Conservation (phyloP, 37 sponge, comb jelly and placozoan genomes). For the Haliclona indistincta region DNA sequence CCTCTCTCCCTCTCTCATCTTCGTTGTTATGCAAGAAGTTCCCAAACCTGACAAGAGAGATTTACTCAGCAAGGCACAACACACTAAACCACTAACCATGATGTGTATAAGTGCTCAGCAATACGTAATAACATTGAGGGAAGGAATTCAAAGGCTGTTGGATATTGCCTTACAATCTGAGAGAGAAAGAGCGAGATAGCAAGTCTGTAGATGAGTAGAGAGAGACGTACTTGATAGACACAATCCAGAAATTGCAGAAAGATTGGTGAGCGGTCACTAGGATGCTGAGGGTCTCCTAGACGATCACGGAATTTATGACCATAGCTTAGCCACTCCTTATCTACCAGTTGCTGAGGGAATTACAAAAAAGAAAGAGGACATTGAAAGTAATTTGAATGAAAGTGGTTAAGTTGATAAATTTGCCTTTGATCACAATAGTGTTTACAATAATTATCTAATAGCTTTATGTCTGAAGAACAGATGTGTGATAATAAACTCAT, state of each 20-base stretch:
- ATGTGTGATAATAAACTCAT: conserved; percentile 1
- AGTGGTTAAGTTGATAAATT: too few relatives aligned
- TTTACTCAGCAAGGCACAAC: not conserved
- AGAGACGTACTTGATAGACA: conserved; percentile 85
- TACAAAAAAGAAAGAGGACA: not conserved
- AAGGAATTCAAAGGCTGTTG: conserved; percentile 91
- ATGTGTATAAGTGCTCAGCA: conserved; percentile 85
- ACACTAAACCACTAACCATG: conserved; percentile 66
- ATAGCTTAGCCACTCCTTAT: conserved; percentile 98
- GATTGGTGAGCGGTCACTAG: conserved; percentile 94
- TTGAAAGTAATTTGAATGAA: too few relatives aligned
- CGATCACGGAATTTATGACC: conserved; percentile 97
- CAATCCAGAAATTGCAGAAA: conserved; percentile 98
- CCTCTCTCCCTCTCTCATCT: conserved; percentile 57
- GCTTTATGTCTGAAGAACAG: too few relatives aligned
- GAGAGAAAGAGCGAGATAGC: conserved; percentile 5
- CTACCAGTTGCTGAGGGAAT: conserved; percentile 73
- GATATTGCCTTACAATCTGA: conserved; percentile 75
- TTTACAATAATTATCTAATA: too few relatives aligned
- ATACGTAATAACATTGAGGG: conserved; percentile 65
- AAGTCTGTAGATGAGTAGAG: too few relatives aligned
- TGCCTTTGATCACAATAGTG: too few relatives aligned
- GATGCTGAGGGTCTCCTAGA: conserved; percentile 73
- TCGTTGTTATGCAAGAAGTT: conserved; percentile 81
- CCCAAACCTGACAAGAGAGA: conserved; percentile 68